Evolutionary conservation across 2,113 vertebrate species (phyloP).

Genomic region (Limanda limanda): DNA sequence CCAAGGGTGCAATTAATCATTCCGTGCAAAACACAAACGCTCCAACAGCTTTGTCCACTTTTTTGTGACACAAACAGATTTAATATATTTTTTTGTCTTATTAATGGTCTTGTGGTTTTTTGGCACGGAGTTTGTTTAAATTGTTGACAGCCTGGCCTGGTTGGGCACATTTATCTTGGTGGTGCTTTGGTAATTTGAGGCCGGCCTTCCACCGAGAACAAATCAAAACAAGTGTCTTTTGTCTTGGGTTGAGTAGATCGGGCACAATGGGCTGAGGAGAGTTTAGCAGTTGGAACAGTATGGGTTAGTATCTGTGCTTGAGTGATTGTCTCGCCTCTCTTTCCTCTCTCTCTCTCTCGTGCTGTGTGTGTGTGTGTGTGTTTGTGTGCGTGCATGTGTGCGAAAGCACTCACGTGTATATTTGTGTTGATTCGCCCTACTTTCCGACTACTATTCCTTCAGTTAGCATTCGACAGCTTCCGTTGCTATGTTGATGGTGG

Average conservation of each 20-base stretch:
- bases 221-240: conserved; percentile 77
- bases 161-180: conserved; percentile 47
- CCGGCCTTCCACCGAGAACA: conserved; percentile 71
- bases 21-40: conserved; percentile 3
- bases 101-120: conserved; percentile 15
- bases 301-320: conserved; percentile 55
- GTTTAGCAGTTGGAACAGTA: conserved; percentile 60
- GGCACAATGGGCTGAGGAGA: conserved; percentile 65
- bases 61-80: conserved; percentile 13
- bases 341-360: neutral
- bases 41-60: conserved; percentile 28
- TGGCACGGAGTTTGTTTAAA: conserved; percentile 20
- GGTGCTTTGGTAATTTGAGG: conserved; percentile 61
- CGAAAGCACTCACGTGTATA: conserved; percentile 40
- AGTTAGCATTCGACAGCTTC: conserved; percentile 61
- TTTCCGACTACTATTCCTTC: conserved; percentile 58
- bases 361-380: conserved; percentile 1
- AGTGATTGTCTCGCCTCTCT: neutral
- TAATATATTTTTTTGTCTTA: neutral
- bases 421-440: conserved; percentile 52
- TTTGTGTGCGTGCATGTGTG: conserved; percentile 25
- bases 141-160: conserved; percentile 48
- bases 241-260: conserved; percentile 73
- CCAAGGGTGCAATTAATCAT: conserved; percentile 37
- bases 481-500: conserved; percentile 59